Base-by-base conservation (phyloP, 2,113 vertebrate genomes). In the Hypocryptadius cinnamomeus region DNA sequence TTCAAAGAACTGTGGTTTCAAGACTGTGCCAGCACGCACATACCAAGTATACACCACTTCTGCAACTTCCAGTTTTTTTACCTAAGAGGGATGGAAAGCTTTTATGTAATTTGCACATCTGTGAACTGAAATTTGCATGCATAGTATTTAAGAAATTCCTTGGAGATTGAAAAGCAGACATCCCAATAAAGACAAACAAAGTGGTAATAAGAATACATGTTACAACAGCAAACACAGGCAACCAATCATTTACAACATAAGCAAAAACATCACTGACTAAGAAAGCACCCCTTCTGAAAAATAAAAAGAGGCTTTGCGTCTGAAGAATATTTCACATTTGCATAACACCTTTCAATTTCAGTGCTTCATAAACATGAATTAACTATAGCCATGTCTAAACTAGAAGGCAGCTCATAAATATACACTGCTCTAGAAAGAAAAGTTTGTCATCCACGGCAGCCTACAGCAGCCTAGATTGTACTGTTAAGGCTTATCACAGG, bases 121-220 rank as follows among this genome's bases (percentile, higher is more conserved):
- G 85, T 91, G 82, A 93, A 63, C 35, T 70, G 63, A 96, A 85
- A 96, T 95, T 92, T 95, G 93, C 95, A 95, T 95, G 40, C 84
- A 86, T 40, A 94, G 60, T 79, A 81, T 92, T 92, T 87, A 90
- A 91, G 76, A 95, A 95, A 95, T 95, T 80, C 92, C 69, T 91
- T 74, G 65, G 87, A 90, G 72, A 90, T 5, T 84, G 80, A 93
- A 94, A 94, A 71, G 79, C 64, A 96, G 92, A 88, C 87, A 88
- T 78, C 48, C 79, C 51, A 86, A 71, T 90, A 64, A 85, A 92
- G 82, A 77, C 69, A 89, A 83, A 72, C 93, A 83, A 74, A 77
- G 37, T 71, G 28, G 60, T 84, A 93, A 77, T 92, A 92, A 60
- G 79, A 83, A 74, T 82, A 78, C 90, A 60, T 82, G 89, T 92